Evolutionary conservation across 2,113 vertebrate genomes (phyloP).

Genomic region (Dromas ardeola): DNA sequence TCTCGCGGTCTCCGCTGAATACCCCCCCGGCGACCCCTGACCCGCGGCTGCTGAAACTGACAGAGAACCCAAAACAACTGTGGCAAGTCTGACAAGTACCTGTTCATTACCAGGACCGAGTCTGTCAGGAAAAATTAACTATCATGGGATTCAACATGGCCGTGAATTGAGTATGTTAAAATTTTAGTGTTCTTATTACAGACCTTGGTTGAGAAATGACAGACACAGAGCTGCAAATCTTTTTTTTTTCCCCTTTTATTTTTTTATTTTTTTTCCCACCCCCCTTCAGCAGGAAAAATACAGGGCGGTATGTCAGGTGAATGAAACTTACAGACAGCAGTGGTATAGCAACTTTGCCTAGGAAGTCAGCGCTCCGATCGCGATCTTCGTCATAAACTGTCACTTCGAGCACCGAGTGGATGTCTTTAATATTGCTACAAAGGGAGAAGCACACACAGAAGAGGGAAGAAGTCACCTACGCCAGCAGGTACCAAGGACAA

Average conservation of each 20-base stretch:
- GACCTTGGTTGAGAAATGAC: slow-evolving; percentile 83
- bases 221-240: slow-evolving; percentile 67
- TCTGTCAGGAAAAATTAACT: slow-evolving; percentile 99
- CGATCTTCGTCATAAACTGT: slow-evolving; percentile 97
- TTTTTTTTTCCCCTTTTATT: background rate
- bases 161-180: slow-evolving; percentile 86
- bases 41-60: slow-evolving; percentile 99
- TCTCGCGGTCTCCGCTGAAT: slow-evolving; percentile 97
- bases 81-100: slow-evolving; percentile 99
- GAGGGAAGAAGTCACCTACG: slow-evolving; percentile 32
- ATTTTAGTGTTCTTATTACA: slow-evolving; percentile 86
- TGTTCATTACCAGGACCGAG: slow-evolving; percentile 99
- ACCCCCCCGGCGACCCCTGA: slow-evolving; percentile 93
- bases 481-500: slow-evolving; percentile 10
- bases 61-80: slow-evolving; percentile 99
- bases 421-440: slow-evolving; percentile 96
- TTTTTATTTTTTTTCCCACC: background rate
- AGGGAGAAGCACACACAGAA: slow-evolving; percentile 28
- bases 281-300: slow-evolving; percentile 64
- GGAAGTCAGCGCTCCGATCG: slow-evolving; percentile 95
- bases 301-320: slow-evolving; percentile 63
- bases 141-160: slow-evolving; percentile 96
- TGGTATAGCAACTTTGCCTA: slow-evolving; percentile 97
- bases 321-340: slow-evolving; percentile 92
- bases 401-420: slow-evolving; percentile 97